These are phyloP conservation scores for Emys orbicularis DNA, from an alignment of 2,797 vertebrate species.

Conservation along the genomic window DNA sequence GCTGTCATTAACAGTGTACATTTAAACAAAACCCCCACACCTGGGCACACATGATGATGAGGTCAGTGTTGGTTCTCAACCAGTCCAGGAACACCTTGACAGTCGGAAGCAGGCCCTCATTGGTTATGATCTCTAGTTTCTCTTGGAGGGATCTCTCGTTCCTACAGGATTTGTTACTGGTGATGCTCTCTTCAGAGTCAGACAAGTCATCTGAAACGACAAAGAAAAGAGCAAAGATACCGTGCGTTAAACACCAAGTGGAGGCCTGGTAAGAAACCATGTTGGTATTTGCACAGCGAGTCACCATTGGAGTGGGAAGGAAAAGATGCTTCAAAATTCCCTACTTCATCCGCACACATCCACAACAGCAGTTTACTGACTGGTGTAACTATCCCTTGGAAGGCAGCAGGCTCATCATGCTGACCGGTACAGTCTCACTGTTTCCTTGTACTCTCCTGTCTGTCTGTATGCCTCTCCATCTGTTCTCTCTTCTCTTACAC, in stretches of 20 bases:
- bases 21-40: conserved; percentile 13
- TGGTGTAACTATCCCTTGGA: not conserved
- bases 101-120: conserved; percentile 91
- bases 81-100: conserved; percentile 98
- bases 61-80: conserved; percentile 96
- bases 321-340: not conserved
- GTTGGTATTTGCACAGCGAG: too few species aligned
- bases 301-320: not conserved
- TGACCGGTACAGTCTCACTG: not conserved
- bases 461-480: not conserved
- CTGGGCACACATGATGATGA: conserved; percentile 94
- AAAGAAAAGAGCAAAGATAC: not conserved
- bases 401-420: not conserved
- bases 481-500: not conserved
- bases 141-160: conserved; percentile 93
- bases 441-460: not conserved
- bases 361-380: not conserved
- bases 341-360: fast-evolving
- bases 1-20: not conserved
- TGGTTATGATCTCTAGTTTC: conserved; percentile 91
- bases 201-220: conserved; percentile 86
- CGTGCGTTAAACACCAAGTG: not conserved
- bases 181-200: conserved; percentile 91
- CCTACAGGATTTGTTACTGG: conserved; percentile 87
- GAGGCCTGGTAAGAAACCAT: not conserved